Evolutionary conservation across 2,797 vertebrate genomes (phyloP), one percentile per base, ranked within the genome.

Genomic region (Crossoptilon crossoptilon): DNA sequence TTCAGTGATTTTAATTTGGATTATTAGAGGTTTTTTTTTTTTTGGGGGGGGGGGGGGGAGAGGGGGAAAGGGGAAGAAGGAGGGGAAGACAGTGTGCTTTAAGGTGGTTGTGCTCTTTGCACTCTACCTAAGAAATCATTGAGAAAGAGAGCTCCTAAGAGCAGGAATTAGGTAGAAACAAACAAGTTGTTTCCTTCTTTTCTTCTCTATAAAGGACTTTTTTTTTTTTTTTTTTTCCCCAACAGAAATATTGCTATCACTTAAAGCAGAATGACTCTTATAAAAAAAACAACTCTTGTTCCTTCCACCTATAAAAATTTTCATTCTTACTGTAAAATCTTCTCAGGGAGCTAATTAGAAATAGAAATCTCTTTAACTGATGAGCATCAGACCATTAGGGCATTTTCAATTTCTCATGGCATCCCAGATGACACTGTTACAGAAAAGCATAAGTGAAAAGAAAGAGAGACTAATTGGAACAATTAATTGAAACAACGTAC

Each of bases 401-500:
- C 86, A 88, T 95, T 97, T 97, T 96, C 90, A 94, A 96, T 94
- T 96, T 97, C 88, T 93, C 94, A 86, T 77, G 96, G 88, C 53
- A 96, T 97, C 96, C 96, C 97, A 95, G 93, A 92, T 97, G 97
- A 97, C 95, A 93, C 26, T 66, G 87, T 79, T 96, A 95, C 37
- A 95, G 91, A 96, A 95, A 90, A 58, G 69, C 49, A 48, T 88
- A 95, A 91, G 90, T 92, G 94, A 90, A 96, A 92, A 94, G 84
- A 91, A 72, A 84, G 87, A 94, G 72, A 90, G 68, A 83, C 96
- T 98, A 98, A 97, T 97, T 97, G 96, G 95, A 96, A 93, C 95
- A 97, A 97, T 97, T 97, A 98, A 97, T 95, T 97, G 97, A 97
- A 97, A 95, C 95, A 97, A 95, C 84, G 96, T 62, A 96, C 84